phyloP scores from a whole-genome alignment of 2,113 vertebrate genomes.

The Eolophus roseicapilla region DNA sequence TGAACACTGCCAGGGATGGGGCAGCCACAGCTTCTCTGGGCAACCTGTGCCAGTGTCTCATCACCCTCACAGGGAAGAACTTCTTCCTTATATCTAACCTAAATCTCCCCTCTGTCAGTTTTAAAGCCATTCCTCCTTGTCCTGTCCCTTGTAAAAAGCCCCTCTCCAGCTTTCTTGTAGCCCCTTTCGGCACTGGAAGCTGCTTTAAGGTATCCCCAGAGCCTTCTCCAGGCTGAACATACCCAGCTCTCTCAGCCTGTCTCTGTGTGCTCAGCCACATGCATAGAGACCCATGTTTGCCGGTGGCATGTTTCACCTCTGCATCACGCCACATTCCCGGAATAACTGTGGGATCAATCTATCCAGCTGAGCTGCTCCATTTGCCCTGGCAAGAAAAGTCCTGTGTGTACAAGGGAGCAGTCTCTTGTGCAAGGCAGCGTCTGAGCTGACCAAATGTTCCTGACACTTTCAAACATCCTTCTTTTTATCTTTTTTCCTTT shows the following conservation, averaged over 20 bases:
- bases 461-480: no score
- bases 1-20: background rate
- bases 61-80: background rate
- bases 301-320: background rate
- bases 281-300: accelerated
- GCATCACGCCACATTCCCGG: background rate
- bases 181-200: background rate
- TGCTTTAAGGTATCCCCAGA: background rate
- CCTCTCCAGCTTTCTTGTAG: background rate
- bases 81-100: background rate
- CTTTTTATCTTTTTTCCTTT: background rate
- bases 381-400: background rate
- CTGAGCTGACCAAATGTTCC: background rate
- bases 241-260: background rate
- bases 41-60: no score
- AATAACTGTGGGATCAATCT: background rate
- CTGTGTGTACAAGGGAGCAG: accelerated
- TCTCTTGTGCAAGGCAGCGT: background rate
- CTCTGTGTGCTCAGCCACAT: background rate
- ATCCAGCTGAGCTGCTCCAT: background rate
- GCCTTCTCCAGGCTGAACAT: background rate
- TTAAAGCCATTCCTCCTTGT: background rate
- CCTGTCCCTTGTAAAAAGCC: background rate
- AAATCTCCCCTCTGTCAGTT: background rate
- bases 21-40: background rate